Percentiles rank a stretch among this genome's conserved stretches.
These are phyloP conservation scores for Pangasius krempfi DNA, from an alignment of 2,797 vertebrate genomes.

Conservation along the genomic window DNA sequence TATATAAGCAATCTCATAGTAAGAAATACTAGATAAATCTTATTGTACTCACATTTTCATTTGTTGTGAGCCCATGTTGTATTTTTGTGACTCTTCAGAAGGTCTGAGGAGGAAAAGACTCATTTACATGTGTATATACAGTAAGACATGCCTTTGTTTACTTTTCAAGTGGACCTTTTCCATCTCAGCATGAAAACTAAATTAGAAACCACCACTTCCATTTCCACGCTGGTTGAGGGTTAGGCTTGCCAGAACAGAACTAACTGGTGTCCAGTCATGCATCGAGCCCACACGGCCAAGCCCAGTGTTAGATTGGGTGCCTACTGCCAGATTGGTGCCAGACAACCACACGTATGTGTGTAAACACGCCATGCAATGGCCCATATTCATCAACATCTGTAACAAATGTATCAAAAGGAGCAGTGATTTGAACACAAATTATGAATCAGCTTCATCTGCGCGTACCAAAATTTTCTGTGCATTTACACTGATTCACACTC, in stretches of 20 bases:
- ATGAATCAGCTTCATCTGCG: neutral
- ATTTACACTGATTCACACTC: constrained; percentile 60
- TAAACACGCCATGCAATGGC: neutral
- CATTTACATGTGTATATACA: neutral
- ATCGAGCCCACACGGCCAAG: neutral
- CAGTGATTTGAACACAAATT: neutral
- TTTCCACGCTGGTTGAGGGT: constrained; percentile 15
- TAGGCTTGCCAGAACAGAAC: constrained; percentile 22
- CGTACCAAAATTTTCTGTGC: constrained; percentile 8
- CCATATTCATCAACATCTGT: neutral
- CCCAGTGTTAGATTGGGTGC: constrained; percentile 7
- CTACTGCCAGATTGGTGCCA: constrained; percentile 43
- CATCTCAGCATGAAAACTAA: constrained; percentile 12
- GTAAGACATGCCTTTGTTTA: constrained; percentile 6
- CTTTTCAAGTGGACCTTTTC: constrained; percentile 2
- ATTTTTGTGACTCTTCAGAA: neutral
- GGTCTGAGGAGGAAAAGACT: neutral
- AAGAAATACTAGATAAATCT: neutral
- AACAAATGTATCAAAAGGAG: neutral
- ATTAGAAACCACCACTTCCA: constrained; percentile 12
- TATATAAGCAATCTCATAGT: neutral
- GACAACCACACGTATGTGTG: constrained; percentile 37
- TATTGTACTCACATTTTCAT: neutral
- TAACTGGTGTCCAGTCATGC: constrained; percentile 17
- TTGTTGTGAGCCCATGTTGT: constrained; percentile 6